These are phyloP conservation scores for Sarcophaga bullata DNA, from an alignment of 1,140 invertebrate species.

Conservation along the genomic window DNA sequence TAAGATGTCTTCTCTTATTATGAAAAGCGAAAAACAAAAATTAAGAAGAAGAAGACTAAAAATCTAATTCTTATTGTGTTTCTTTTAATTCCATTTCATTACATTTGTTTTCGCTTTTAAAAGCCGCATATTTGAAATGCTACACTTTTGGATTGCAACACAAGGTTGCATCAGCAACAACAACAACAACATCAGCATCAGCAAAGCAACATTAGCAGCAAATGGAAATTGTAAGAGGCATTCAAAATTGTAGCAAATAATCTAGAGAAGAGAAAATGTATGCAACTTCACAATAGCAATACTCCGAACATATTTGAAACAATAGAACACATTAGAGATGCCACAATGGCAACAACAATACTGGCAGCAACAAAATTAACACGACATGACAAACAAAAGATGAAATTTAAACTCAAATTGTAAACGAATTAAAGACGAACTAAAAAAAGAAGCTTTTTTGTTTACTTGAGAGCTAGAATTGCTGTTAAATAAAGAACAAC, in stretches of 20 bases:
- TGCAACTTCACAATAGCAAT: no score
- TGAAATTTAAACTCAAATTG: neutral
- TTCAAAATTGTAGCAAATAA: neutral
- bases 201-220: neutral
- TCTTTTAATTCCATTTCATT: no score
- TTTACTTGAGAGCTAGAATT: no score
- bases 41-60: no score
- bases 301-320: neutral
- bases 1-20: no score
- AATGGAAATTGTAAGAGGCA: neutral
- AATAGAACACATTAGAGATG: neutral
- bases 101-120: no score
- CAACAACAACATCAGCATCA: constrained; percentile 6
- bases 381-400: neutral
- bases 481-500: neutral
- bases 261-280: neutral
- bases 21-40: no score
- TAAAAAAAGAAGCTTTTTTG: no score
- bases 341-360: no score
- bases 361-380: no score
- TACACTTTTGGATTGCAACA: neutral
- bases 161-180: constrained; percentile 15
- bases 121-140: constrained; percentile 5
- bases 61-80: no score
- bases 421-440: no score